Evolutionary conservation across 1,140 invertebrate species (phyloP).

Genomic region (Pseudoatta argentina): DNA sequence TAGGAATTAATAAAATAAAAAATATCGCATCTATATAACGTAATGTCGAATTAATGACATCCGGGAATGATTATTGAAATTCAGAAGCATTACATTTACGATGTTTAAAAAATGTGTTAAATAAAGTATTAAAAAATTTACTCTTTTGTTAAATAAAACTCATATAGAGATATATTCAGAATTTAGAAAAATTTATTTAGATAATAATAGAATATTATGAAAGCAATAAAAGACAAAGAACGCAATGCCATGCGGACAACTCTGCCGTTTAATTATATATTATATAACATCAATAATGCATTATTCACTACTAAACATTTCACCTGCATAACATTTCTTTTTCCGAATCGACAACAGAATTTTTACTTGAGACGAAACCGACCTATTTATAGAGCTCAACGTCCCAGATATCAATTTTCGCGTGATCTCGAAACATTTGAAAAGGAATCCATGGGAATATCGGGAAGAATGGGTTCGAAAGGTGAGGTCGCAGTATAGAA

Average conservation of each 20-base stretch:
- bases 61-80: background rate
- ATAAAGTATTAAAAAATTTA: background rate
- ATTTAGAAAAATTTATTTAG: background rate
- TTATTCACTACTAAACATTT: background rate
- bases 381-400: background rate
- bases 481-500: background rate
- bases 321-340: background rate
- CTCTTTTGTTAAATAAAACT: too few species aligned
- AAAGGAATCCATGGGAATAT: slow-evolving; percentile 29
- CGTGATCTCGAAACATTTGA: slow-evolving; percentile 29
- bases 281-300: background rate
- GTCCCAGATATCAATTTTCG: slow-evolving; percentile 34
- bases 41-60: slow-evolving; percentile 15
- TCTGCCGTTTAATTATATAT: background rate
- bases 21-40: slow-evolving; percentile 4
- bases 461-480: background rate
- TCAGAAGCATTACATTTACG: background rate
- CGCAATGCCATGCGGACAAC: background rate
- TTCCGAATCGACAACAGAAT: background rate
- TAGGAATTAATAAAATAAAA: background rate
- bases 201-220: background rate
- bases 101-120: background rate
- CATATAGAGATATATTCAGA: background rate
- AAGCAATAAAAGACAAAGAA: background rate
- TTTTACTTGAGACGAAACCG: background rate